Percentiles rank a stretch among this genome's conserved stretches.
These are phyloP conservation scores for Chondrosia reniformis DNA, from an alignment of 37 sponge, comb jelly and placozoan species.

Conservation along the genomic window DNA sequence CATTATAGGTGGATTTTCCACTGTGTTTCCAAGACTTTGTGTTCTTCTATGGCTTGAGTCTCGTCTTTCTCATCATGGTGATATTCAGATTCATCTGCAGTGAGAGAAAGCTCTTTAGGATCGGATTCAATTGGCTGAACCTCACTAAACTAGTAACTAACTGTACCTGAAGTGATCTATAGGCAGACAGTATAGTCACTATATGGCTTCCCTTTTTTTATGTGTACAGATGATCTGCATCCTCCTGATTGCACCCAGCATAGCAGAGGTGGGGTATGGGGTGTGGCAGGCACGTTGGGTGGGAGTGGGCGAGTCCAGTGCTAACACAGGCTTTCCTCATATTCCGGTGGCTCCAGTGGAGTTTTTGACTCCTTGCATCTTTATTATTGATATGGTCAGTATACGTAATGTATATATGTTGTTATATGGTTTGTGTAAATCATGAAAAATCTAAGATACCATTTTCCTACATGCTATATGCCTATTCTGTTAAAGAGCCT, in stretches of 20 bases:
- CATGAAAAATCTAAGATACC: too few species aligned
- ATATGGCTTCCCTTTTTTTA: background rate
- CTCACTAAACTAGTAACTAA: constrained; percentile 45
- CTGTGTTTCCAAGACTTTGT: constrained; percentile 88
- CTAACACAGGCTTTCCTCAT: background rate
- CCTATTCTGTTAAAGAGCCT: too few species aligned
- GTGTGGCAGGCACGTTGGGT: constrained; percentile 25
- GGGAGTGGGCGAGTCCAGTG: background rate
- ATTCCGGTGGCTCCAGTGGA: constrained; percentile 32
- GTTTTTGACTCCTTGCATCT: constrained; percentile 51
- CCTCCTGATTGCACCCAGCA: constrained; percentile 27
- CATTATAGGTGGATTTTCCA: constrained; percentile 67
- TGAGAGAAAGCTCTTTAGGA: constrained; percentile 1
- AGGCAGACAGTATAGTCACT: too few species aligned
- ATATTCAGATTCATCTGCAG: constrained; percentile 18
- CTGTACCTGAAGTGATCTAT: too few species aligned
- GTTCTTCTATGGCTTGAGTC: constrained; percentile 55
- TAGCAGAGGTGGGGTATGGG: constrained; percentile 50
- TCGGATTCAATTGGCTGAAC: constrained; percentile 46
- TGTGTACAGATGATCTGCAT: constrained; percentile 26
- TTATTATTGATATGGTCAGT: constrained; percentile 46
- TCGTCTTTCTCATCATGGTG: constrained; percentile 47
- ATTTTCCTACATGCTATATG: too few species aligned
- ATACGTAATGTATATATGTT: background rate
- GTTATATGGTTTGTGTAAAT: too few species aligned